Conservation (phyloP, 2,888 invertebrate genomes). For the Embidobia sp. region DNA sequence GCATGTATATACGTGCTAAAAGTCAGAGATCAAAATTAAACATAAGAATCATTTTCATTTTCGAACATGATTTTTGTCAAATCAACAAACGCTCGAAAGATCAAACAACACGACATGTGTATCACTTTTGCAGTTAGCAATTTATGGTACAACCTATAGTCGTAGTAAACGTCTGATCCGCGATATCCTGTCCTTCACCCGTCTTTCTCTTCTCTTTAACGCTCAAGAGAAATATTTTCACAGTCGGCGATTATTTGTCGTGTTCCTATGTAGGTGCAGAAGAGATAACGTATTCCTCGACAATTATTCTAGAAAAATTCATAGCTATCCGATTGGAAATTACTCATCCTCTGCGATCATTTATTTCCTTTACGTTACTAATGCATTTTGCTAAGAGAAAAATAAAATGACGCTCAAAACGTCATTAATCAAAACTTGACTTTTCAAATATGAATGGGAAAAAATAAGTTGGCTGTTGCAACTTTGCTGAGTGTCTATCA, state of each 20-base stretch:
- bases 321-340: conserved; percentile 33
- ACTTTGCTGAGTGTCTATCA: too few relatives aligned
- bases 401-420: background rate
- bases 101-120: conserved; percentile 20
- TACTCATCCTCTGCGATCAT: conserved; percentile 20
- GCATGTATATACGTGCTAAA: too few relatives aligned
- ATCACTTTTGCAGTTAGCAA: conserved; percentile 43
- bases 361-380: conserved; percentile 28
- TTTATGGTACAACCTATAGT: conserved; percentile 49
- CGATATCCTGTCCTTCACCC: conserved; percentile 62
- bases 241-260: conserved; percentile 61
- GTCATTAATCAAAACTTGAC: conserved; percentile 18
- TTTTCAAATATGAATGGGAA: conserved; percentile 6
- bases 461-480: background rate
- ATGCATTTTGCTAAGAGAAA: conserved; percentile 1
- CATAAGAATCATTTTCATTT: background rate
- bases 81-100: conserved; percentile 6
- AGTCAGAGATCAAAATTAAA: background rate
- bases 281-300: conserved; percentile 43
- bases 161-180: conserved; percentile 57
- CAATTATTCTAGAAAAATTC: conserved; percentile 39
- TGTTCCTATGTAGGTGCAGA: conserved; percentile 45
- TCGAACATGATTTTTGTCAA: background rate
- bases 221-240: conserved; percentile 58
- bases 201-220: conserved; percentile 61